A percentile compares a stretch with the other conserved stretches of the same genome.
phyloP scores from a whole-genome alignment of 1,140 invertebrate genomes.

The Drosophila sp. region DNA sequence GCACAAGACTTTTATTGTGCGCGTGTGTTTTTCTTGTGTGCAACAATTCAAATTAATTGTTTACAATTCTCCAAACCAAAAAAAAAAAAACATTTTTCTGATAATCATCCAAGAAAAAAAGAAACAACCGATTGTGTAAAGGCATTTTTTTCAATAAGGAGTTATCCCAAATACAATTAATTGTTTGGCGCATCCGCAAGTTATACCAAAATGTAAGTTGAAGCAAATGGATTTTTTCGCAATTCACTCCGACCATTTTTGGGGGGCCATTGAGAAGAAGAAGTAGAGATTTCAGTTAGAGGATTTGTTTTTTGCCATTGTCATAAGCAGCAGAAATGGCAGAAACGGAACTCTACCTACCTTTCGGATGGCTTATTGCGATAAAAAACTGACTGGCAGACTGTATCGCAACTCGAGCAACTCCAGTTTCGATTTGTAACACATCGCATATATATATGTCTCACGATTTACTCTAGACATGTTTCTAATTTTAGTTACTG shows the following conservation, averaged over 20 bases:
- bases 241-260: constrained; percentile 45
- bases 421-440: constrained; percentile 41
- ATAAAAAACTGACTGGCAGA: constrained; percentile 37
- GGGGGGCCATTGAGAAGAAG: constrained; percentile 63
- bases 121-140: constrained; percentile 30
- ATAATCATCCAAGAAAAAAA: constrained; percentile 14
- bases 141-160: constrained; percentile 58
- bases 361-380: constrained; percentile 49
- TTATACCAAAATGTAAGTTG: constrained; percentile 57
- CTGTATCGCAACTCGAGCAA: constrained; percentile 34
- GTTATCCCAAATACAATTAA: constrained; percentile 39
- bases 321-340: constrained; percentile 38
- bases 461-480: constrained; percentile 68
- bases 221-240: constrained; percentile 34
- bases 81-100: background rate
- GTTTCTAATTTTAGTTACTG: constrained; percentile 68
- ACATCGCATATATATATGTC: constrained; percentile 35
- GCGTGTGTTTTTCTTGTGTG: constrained; percentile 33
- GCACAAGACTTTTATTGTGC: constrained; percentile 10
- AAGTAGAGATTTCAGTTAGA: constrained; percentile 38
- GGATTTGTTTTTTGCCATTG: constrained; percentile 42
- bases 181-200: constrained; percentile 50
- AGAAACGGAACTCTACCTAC: constrained; percentile 55
- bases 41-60: constrained; percentile 22
- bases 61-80: constrained; percentile 9